Evolutionary conservation across 1,140 invertebrate species (phyloP), one percentile per base, ranked within the genome.

Genomic region (Cyrtorhinus lividipennis): DNA sequence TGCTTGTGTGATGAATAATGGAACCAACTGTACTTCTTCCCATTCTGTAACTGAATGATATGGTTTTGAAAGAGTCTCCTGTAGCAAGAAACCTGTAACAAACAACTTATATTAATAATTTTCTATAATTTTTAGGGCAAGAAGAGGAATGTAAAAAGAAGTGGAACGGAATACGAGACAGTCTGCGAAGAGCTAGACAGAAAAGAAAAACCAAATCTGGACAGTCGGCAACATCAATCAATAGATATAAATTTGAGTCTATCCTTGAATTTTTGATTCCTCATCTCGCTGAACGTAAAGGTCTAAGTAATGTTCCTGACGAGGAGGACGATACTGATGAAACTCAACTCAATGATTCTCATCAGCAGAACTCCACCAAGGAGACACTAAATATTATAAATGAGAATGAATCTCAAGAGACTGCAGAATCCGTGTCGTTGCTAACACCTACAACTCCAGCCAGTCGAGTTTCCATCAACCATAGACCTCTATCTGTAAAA

Each of bases 81-180:
- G 30, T 38, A 38, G 30, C 63, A 24, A 38, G 62, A 20, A 64
- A 64, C 61, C 63, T 64, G 58, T 13, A 64, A 64, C 5, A 62
- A 58, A 58, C 5, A 63, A 62, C 23, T 62, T 61, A 27, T 30
- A 62, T 62, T 61, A 63, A 12, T 62, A 62, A 26, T n/a, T n/a
- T n/a, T n/a, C n/a, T n/a, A n/a, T n/a, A n/a, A n/a, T n/a, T n/a
- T n/a, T n/a, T n/a, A 65, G 61, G 64, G n/a, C 48, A 56, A 65
- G 61, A 57, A 45, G 61, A 63, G 30, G 64, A 65, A 63, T 65
- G 64, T 24, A 65, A 65, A 38, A 65, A 64, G 23, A 64, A 24
- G 23, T 65, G 56, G 64, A 64, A 64, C 56, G 61, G 61, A 15
- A 65, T 65, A 20, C 62, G 64, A 64, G 64, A 65, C 62, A 62